Evolutionary conservation across 2,797 vertebrate species (phyloP).

Genomic region (Protonibea diacanthus): DNA sequence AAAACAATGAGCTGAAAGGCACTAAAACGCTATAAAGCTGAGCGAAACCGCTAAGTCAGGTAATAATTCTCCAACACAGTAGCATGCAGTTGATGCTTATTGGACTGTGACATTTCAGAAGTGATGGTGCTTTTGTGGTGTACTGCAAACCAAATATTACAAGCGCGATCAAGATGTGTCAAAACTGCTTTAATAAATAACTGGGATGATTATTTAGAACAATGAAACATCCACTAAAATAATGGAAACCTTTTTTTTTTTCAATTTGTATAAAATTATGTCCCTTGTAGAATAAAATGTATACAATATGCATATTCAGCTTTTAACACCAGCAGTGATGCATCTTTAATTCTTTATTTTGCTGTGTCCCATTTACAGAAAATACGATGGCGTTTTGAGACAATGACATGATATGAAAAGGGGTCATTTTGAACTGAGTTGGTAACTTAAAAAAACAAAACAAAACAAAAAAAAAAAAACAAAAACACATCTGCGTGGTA

Average conservation of each 20-base stretch:
- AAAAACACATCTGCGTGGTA: slow-evolving; percentile 68
- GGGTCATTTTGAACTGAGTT: slow-evolving; percentile 77
- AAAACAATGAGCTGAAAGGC: not conserved
- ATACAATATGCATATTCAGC: slow-evolving; percentile 79
- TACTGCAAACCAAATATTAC: slow-evolving; percentile 61
- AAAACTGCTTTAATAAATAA: slow-evolving; percentile 93
- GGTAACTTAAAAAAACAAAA: slow-evolving; percentile 74
- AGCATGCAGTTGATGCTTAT: not conserved
- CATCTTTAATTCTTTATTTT: slow-evolving; percentile 83
- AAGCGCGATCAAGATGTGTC: slow-evolving; percentile 61
- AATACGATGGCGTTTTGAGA: slow-evolving; percentile 76
- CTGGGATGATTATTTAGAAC: slow-evolving; percentile 87
- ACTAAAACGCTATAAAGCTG: not conserved
- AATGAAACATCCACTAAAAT: slow-evolving; percentile 89
- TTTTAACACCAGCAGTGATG: slow-evolving; percentile 81
- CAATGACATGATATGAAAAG: slow-evolving; percentile 71
- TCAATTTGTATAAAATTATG: slow-evolving; percentile 87
- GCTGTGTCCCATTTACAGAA: slow-evolving; percentile 83
- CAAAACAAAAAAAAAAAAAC: slow-evolving; percentile 41
- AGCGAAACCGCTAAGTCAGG: too few relatives aligned
- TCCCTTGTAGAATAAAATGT: slow-evolving; percentile 67
- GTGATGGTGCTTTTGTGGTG: slow-evolving; percentile 1
- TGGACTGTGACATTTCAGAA: not conserved
- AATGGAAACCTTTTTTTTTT: slow-evolving; percentile 68
- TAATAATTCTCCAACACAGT: not conserved